Base-by-base conservation (phyloP, 2,113 vertebrate genomes). In the Phoenicopterus ruber region DNA sequence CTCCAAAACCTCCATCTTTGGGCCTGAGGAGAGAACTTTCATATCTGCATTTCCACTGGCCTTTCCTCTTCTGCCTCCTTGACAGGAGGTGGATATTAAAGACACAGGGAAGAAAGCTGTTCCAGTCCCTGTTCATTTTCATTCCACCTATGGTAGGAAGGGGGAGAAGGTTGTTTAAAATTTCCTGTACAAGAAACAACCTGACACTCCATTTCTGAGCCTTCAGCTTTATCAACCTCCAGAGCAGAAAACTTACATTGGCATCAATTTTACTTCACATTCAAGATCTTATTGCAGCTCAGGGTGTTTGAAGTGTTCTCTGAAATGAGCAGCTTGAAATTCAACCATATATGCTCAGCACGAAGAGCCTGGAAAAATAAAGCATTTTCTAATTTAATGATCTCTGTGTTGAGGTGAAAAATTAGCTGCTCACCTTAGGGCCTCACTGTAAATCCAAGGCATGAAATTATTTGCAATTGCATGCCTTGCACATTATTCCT, bases 381-480 rank as follows among this genome's bases (percentile, higher is more conserved):
- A 85, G 74, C 42, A 44, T 70, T 95, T 96, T 94, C 73, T 94
- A 93, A 95, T 86, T 73, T 77, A 93, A 73, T 52, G 74, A 80
- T 94, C 49, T 79, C 62, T 70, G 55, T 63, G 77, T 91, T 80
- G 66, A 93, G 54, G 42, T 94, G 66, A 94, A 97, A 96, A 94
- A 91, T 95, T 80, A 95, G 46, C 46, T 93, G 74, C 50, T 90
- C 74, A 97, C 81, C 86, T 87, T 93, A 59, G 72, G 70, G 57
- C 49, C 78, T 72, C 78, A 72, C 66, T 85, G 74, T 87, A 94
- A 96, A 93, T 90, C 66, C 67, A 90, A 91, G 26, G 78, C 81
- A 96, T 77, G 89, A 95, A 96, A 94, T 96, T 72, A 84, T 87
- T 91, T 91, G 46, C 78, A 70, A 80, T 54, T 82, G 83, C 86